Evolutionary conservation across 1,140 invertebrate genomes (phyloP), one percentile per base, ranked within the genome.

Genomic region (Pseudobourletiella spinata): DNA sequence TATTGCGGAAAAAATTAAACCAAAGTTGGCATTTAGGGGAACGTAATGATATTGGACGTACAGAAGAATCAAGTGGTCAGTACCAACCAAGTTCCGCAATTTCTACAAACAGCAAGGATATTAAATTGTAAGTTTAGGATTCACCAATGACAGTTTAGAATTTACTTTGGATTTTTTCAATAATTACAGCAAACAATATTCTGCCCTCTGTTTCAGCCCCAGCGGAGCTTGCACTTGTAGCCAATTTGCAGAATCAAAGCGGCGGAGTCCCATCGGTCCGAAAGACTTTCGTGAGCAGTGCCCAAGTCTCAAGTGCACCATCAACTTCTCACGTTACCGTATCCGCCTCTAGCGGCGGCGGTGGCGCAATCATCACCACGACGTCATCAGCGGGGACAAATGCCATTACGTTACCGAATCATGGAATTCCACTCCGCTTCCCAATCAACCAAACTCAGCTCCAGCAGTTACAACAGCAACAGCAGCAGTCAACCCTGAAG

Each of bases 31-130:
- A 52, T n/a, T 46, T n/a, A 61, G 64, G 60, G 64, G 3, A 66
- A 66, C 30, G 64, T 66, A 2, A 66, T 66, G 64, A 66, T 66
- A 29, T 32, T 66, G 48, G 64, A 66, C 46, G 26, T 66, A 20
- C 58, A 60, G 28, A 62, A 62, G 24, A 66, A 59, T 54, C 63
- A 61, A 44, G 28, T 61, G 26, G 56, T 65, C 3, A 54, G 28
- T 32, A 22, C 64, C n/a, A 51, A 35, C 18, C 64, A 66, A 59
- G 55, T 55, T n/a, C 64, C 59, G 43, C 64, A 61, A 28, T 59
- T 59, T 51, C 55, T 65, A 18, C 64, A 65, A 55, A 65, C 55
- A 39, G 63, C 63, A 24, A 57, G 64, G 60, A 61, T 65, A 61
- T 52, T 65, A 30, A 61, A 55, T 32, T 52, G 59, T 61, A 55